Percentiles rank a stretch among this genome's conserved stretches.
phyloP scores from a whole-genome alignment of 1,140 invertebrate genomes.

The Pantala flavescens region DNA sequence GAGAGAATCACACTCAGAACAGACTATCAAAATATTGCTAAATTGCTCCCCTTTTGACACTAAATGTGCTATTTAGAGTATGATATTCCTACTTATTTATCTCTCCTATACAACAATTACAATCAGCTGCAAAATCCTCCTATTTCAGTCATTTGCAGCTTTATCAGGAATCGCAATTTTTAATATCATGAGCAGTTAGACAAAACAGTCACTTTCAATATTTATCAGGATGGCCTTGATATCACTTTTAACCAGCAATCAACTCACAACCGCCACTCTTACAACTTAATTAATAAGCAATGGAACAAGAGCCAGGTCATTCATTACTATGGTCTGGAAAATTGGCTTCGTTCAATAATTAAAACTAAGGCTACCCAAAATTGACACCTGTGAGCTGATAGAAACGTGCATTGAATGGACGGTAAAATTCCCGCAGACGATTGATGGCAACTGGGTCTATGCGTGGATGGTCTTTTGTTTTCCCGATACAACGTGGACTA shows the following conservation, averaged over 20 bases:
- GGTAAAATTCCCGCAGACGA: constrained; percentile 74
- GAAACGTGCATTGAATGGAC: constrained; percentile 83
- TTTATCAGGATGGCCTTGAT: background rate
- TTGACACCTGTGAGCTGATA: constrained; percentile 79
- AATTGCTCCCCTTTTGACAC: too few species aligned
- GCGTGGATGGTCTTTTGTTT: constrained; percentile 83
- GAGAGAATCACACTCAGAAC: too few species aligned
- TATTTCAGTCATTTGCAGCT: too few species aligned
- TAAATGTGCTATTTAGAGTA: too few species aligned
- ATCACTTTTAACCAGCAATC: background rate
- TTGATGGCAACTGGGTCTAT: constrained; percentile 62
- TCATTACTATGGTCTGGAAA: background rate
- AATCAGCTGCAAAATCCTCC: too few species aligned
- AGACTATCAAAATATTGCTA: too few species aligned
- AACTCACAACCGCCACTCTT: background rate
- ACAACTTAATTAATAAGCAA: background rate
- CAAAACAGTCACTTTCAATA: background rate
- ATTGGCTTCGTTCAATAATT: background rate
- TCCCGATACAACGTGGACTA: constrained; percentile 79
- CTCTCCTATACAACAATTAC: too few species aligned
- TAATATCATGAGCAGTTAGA: too few species aligned
- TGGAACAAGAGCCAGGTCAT: background rate
- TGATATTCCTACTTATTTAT: too few species aligned
- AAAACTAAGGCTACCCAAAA: constrained; percentile 68
- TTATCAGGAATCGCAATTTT: too few species aligned